Conservation (phyloP, 2,797 vertebrate genomes). For the Sciurus carolinensis region DNA sequence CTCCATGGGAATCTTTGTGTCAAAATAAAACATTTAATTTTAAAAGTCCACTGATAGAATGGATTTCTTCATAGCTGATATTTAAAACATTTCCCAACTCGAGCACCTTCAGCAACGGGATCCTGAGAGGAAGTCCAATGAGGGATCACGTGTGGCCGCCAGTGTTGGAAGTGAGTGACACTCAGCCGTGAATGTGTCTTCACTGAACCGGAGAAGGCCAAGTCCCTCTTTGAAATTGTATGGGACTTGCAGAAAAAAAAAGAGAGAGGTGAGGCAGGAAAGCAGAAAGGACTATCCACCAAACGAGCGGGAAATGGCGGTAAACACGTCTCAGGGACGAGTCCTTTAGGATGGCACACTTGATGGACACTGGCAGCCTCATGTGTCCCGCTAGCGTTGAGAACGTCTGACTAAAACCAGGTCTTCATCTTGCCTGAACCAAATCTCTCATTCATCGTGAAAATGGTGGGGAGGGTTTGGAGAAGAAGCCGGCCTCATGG, state of each 20-base stretch:
- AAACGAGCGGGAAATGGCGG: not conserved
- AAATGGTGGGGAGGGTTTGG: not conserved
- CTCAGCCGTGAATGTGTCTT: not conserved
- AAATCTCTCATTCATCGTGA: not conserved
- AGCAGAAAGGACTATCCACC: not conserved
- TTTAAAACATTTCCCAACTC: not conserved
- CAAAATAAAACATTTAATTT: not conserved
- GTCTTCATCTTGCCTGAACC: not conserved
- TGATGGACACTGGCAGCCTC: accelerated
- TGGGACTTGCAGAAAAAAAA: not conserved
- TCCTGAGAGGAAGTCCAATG: not conserved
- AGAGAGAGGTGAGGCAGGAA: not conserved
- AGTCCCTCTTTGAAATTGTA: not conserved
- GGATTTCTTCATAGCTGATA: not conserved
- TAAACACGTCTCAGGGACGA: accelerated
- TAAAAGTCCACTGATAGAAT: not conserved
- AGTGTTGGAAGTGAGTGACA: not conserved
- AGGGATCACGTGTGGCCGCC: not conserved
- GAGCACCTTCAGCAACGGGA: not conserved
- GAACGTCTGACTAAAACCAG: not conserved
- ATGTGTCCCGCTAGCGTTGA: too few relatives aligned
- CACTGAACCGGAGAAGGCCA: not conserved
- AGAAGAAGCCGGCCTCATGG: not conserved
- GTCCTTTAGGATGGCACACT: accelerated
- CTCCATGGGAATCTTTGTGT: not conserved